A percentile compares a stretch with the other conserved stretches of the same genome.
phyloP scores from a whole-genome alignment of 2,113 vertebrate genomes.

The Cyphomyrus discorhynchus region DNA sequence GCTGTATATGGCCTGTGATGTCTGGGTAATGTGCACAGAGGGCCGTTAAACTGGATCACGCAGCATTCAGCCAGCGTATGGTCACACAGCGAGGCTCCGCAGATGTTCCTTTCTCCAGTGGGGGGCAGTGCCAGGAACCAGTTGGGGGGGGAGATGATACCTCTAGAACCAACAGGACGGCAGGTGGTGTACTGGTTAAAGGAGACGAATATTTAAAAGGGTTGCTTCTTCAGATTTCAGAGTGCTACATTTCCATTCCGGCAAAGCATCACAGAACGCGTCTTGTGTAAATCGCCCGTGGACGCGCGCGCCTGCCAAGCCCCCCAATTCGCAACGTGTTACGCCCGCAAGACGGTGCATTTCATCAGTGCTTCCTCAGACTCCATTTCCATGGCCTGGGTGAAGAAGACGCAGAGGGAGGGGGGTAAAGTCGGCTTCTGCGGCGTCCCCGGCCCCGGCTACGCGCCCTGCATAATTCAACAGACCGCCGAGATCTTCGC shows the following conservation, averaged over 20 bases:
- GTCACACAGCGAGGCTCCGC: background rate
- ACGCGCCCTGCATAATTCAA: constrained; percentile 8
- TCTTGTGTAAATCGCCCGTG: background rate
- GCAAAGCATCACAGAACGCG: background rate
- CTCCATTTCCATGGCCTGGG: background rate
- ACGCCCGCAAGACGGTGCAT: background rate
- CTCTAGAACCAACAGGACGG: background rate
- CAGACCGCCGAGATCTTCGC: background rate
- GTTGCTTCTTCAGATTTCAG: background rate
- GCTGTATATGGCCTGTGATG: constrained; percentile 7
- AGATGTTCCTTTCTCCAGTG: background rate
- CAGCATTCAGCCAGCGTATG: background rate
- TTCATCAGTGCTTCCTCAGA: background rate
- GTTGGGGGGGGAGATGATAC: background rate
- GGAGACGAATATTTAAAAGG: background rate
- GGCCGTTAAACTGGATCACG: background rate
- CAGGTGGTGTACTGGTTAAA: background rate
- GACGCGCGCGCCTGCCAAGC: background rate
- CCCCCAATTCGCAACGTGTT: background rate
- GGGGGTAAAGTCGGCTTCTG: background rate
- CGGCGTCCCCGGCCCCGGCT: background rate
- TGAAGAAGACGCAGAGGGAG: background rate
- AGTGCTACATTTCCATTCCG: background rate
- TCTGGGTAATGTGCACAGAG: background rate
- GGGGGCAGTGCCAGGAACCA: background rate